Base-by-base conservation (phyloP, 2,888 invertebrate species). In the Amblyjoppa fuscipennis region DNA sequence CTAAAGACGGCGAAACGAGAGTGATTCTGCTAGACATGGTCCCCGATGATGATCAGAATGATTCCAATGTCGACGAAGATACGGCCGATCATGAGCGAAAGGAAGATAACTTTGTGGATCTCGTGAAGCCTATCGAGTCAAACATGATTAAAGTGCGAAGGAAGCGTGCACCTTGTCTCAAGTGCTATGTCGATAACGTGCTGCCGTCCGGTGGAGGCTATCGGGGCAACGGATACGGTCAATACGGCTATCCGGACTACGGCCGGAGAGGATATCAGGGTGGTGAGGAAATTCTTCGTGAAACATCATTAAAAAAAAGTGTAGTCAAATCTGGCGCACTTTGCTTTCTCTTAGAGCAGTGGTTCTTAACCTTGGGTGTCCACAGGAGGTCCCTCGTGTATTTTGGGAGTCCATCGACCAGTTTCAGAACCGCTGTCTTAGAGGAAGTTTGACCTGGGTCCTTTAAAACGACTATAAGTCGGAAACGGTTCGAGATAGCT, bases 151-250 rank as follows among this genome's bases (percentile, higher is more conserved):
- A 90, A 83, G 66, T 90, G 0, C 92, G 94, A 70, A 91, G 89
- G 71, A 93, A 89, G 84, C 90, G 94, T 31, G 87, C 91, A 9
- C 74, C 88, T 6, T 93, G 92, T 61, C 34, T 91, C 1, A 91
- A 90, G 73, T 93, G 93, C 76, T 88, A 89, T 70, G 81, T 89
- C 3, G 73, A 75, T 6, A 87, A 85, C 56, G 66, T 89, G 31
- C 66, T 87, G 31, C 71, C 81, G 38, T 75, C 83, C 25, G 80
- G 87, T 7, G 83, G 88, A n/a, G 66, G 80, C 3, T 69, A 66
- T 13, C 75, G 82, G 9, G 77, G 82, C 20, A 85, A 87, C 1
- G 86, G 87, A 28, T 81, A 86, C 20, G 86, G 87, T 2, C 45
- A 45, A 13, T 45, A 45, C 45, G 13, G 3, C 13, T 45, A 45